A percentile compares a stretch with the other conserved stretches of the same genome.
Conservation (phyloP, 23 tunicate species). For the Botrylloides violaceus region DNA sequence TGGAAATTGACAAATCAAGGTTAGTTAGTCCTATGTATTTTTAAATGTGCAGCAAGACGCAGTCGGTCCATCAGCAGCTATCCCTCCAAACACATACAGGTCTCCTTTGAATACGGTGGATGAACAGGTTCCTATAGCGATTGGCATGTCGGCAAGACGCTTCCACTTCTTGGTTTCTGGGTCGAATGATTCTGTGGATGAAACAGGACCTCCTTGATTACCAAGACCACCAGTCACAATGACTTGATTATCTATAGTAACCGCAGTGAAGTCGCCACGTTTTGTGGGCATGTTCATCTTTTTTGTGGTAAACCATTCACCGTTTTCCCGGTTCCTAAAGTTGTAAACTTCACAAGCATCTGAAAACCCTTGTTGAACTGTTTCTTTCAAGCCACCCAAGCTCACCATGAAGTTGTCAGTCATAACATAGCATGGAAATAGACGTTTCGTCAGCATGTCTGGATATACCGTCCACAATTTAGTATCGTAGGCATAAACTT, state of each 20-base stretch:
- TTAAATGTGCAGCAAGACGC: conserved; percentile 42
- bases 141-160: conserved; percentile 57
- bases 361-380: conserved; percentile 71
- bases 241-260: conserved; percentile 58
- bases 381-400: conserved; percentile 67
- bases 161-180: conserved; percentile 87
- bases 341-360: conserved; percentile 80
- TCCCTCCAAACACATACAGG: conserved; percentile 67
- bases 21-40: background rate
- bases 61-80: conserved; percentile 59
- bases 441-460: conserved; percentile 44
- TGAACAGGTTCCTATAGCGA: conserved; percentile 43
- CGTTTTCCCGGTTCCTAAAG: conserved; percentile 45
- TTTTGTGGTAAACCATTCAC: conserved; percentile 68
- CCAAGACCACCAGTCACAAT: conserved; percentile 78
- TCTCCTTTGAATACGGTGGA: conserved; percentile 31
- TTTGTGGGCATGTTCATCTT: conserved; percentile 75
- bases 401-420: conserved; percentile 61
- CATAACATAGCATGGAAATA: conserved; percentile 76
- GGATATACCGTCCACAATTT: conserved; percentile 62
- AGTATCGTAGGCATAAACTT: conserved; percentile 59
- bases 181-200: conserved; percentile 61
- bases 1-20: too few species aligned
- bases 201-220: conserved; percentile 68
- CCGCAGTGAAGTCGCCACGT: conserved; percentile 71